A percentile compares a stretch with the other conserved stretches of the same genome.
These are phyloP conservation scores for Diplosoma virens DNA, from an alignment of 23 tunicate species.

Conservation along the genomic window DNA sequence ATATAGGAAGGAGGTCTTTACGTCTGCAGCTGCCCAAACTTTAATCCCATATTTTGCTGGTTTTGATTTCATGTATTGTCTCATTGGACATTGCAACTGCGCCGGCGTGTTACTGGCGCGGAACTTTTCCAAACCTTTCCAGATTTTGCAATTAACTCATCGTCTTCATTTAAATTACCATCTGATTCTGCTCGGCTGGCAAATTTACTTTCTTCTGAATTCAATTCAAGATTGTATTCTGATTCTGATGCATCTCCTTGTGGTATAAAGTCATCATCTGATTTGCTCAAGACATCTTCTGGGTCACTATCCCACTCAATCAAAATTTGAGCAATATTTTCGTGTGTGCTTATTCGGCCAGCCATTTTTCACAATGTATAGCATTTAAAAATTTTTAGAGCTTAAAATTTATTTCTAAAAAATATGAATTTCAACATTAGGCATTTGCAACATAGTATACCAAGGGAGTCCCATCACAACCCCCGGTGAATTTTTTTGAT, in stretches of 20 bases:
- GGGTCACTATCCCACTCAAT: constrained; percentile 8
- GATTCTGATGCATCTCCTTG: constrained; percentile 32
- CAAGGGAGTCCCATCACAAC: too few species aligned
- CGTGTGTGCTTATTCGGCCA: constrained; percentile 13
- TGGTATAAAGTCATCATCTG: constrained; percentile 12
- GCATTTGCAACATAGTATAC: too few species aligned
- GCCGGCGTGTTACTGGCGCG: constrained; percentile 28
- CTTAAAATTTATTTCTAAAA: too few species aligned
- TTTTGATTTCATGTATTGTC: constrained; percentile 34
- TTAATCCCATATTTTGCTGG: constrained; percentile 33
- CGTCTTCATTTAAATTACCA: constrained; percentile 4
- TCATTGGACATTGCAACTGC: constrained; percentile 23
- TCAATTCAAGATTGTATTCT: constrained; percentile 27
- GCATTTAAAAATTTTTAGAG: too few species aligned
- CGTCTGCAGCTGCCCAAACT: constrained; percentile 40
- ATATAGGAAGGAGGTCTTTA: constrained; percentile 23
- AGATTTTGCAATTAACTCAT: constrained; percentile 20
- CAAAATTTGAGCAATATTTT: background rate
- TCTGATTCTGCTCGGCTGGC: constrained; percentile 10
- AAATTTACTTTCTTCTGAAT: constrained; percentile 26
- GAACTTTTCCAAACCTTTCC: constrained; percentile 28
- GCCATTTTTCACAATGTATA: too few species aligned
- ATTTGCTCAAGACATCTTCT: constrained; percentile 26
- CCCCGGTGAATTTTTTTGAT: too few species aligned
- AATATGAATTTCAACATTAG: too few species aligned